Evolutionary conservation across 1,140 invertebrate genomes (phyloP), one percentile per base, ranked within the genome.

Genomic region (Pentalonia nigronervosa): DNA sequence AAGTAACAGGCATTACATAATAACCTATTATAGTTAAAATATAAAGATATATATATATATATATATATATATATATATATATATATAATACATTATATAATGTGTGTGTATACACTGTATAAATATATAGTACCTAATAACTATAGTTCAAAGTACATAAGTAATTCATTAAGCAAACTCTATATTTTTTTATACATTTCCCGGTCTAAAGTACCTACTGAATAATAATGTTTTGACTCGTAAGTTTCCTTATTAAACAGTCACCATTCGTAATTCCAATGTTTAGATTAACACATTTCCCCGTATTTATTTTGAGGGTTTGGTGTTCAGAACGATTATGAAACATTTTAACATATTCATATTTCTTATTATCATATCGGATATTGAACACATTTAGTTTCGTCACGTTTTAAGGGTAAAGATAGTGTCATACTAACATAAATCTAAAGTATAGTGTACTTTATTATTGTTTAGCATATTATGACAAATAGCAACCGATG

Each of bases 311-410:
- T 2, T 36, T 83, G 76, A 2, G 11, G 21, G 8, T 83, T 23
- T 36, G n/a, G 34, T 34, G 76, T 36, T 81, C 76, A 36, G n/a
- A 36, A 41, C 21, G 36, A 20, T 41, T 45, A 67, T 67, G 30
- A 67, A n/a, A 76, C 60, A 76, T 76, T n/a, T n/a, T 76, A 76
- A 76, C 60, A 76, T 76, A 76, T 76, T n/a, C 60, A n/a, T 76
- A 45, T 25, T 25, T 41, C n/a, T 47, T 86, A 86, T 86, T 87
- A 87, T 87, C 23, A 47, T n/a, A 76, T 30, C 25, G 25, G n/a
- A 87, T 47, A 87, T 48, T n/a, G 84, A 48, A 87, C 45, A 48
- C 84, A 48, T 87, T 87, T 48, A 45, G 45, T 87, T 87, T 87
- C 34, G 7, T 87, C 45, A 87, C 14, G 25, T 87, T 45, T 87